phyloP scores from a whole-genome alignment of 2,888 invertebrate genomes.

The Harpalus rubripes region DNA sequence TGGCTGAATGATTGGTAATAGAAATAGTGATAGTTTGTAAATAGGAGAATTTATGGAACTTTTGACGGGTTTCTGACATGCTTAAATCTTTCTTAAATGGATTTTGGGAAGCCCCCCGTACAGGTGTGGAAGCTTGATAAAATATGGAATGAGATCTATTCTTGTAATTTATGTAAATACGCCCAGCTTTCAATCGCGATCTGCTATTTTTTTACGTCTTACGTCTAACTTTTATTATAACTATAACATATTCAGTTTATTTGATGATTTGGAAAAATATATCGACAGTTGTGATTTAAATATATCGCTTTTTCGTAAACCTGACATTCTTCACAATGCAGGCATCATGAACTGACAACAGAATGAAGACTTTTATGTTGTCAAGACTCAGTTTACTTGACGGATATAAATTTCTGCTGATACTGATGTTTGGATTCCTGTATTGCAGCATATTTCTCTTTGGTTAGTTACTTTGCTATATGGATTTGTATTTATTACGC shows the following conservation, averaged over 20 bases:
- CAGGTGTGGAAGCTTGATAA: too few relatives aligned
- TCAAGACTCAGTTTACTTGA: slow-evolving; percentile 2
- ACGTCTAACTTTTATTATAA: background rate
- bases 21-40: too few relatives aligned
- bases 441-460: background rate
- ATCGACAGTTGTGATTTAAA: background rate
- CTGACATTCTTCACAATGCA: too few relatives aligned
- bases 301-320: background rate
- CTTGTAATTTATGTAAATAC: too few relatives aligned
- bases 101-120: too few relatives aligned
- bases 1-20: too few relatives aligned
- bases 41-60: too few relatives aligned
- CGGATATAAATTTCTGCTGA: background rate
- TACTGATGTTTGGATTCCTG: background rate
- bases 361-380: background rate
- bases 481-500: background rate
- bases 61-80: too few relatives aligned
- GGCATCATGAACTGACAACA: background rate
- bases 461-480: background rate
- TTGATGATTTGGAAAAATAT: background rate
- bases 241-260: background rate
- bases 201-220: too few relatives aligned
- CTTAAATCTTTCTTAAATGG: too few relatives aligned
- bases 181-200: too few relatives aligned
- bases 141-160: too few relatives aligned